A percentile compares a stretch with the other conserved stretches of the same genome.
Evolutionary conservation across 2,888 invertebrate species (phyloP).

Genomic region (Apamea monoglypha): DNA sequence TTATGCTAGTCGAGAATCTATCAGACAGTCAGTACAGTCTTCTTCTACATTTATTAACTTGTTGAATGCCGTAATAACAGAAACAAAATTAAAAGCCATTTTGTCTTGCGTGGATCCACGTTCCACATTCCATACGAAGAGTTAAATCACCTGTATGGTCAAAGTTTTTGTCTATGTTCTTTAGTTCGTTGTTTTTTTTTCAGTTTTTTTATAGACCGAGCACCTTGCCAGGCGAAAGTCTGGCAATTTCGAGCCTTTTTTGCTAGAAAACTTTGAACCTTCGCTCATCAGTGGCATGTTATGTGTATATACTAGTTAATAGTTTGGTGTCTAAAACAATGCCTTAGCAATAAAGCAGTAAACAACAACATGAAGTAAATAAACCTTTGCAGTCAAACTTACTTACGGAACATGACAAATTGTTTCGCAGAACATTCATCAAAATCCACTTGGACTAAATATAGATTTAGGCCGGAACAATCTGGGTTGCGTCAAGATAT

Average conservation of each 20-base stretch:
- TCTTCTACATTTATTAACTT: no score
- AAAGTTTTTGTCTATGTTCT: not conserved
- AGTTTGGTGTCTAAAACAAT: no score
- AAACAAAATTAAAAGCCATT: no score
- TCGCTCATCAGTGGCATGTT: not conserved
- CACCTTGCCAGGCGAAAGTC: not conserved
- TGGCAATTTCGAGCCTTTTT: not conserved
- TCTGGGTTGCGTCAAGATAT: conserved; percentile 30
- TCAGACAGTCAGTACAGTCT: no score
- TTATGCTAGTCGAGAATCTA: not conserved
- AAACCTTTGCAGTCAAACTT: conserved; percentile 35
- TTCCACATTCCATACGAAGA: no score
- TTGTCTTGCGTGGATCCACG: no score
- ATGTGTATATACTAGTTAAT: not conserved
- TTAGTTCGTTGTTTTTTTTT: no score
- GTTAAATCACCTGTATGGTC: not conserved
- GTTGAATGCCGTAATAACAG: no score
- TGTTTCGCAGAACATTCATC: conserved; percentile 48
- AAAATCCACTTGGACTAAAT: conserved; percentile 52
- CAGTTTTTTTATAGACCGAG: not conserved
- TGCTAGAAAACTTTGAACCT: no score
- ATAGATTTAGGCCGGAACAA: conserved; percentile 36
- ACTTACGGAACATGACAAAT: conserved; percentile 49
- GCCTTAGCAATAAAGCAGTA: no score
- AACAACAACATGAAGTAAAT: conserved; percentile 17